These are phyloP conservation scores for Oostethus manadensis DNA, from an alignment of 2,113 vertebrate genomes.

Conservation along the genomic window DNA sequence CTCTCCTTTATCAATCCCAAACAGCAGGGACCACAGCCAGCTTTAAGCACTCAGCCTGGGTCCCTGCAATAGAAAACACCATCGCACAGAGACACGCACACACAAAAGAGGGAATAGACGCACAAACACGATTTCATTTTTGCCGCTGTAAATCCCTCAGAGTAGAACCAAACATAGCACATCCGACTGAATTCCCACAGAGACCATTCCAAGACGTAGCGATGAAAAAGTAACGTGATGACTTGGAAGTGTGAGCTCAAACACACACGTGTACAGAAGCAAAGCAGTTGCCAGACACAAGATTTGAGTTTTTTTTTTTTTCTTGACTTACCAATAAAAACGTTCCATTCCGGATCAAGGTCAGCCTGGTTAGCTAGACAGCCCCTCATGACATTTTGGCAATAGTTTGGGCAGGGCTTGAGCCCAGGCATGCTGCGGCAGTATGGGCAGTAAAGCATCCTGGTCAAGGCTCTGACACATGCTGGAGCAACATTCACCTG, in stretches of 20 bases:
- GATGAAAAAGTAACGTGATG: constrained; percentile 38
- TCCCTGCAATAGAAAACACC: constrained; percentile 55
- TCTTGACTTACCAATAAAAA: constrained; percentile 87
- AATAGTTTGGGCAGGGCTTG: constrained; percentile 93
- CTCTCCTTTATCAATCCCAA: constrained; percentile 70
- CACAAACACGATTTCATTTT: constrained; percentile 67
- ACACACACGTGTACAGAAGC: constrained; percentile 4
- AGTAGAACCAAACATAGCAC: constrained; percentile 52
- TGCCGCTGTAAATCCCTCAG: constrained; percentile 65
- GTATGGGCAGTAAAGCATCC: constrained; percentile 96
- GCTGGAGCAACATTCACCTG: constrained; percentile 91
- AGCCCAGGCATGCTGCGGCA: constrained; percentile 84
- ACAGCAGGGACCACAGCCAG: constrained; percentile 63
- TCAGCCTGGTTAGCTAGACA: constrained; percentile 98
- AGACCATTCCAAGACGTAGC: constrained; percentile 43
- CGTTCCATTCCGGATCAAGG: constrained; percentile 95
- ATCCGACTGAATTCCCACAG: constrained; percentile 46
- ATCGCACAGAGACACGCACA: constrained; percentile 32
- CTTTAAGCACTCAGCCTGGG: constrained; percentile 58
- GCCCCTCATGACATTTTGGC: constrained; percentile 96
- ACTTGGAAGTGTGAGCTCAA: constrained; percentile 26
- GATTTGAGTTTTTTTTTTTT: not conserved
- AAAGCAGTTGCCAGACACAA: constrained; percentile 1
- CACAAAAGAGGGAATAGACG: constrained; percentile 42
- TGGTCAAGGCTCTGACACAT: constrained; percentile 89